A percentile compares a stretch with the other conserved stretches of the same genome.
Conservation (phyloP, 2,113 vertebrate species). For the Hemibagrus wyckioides region DNA sequence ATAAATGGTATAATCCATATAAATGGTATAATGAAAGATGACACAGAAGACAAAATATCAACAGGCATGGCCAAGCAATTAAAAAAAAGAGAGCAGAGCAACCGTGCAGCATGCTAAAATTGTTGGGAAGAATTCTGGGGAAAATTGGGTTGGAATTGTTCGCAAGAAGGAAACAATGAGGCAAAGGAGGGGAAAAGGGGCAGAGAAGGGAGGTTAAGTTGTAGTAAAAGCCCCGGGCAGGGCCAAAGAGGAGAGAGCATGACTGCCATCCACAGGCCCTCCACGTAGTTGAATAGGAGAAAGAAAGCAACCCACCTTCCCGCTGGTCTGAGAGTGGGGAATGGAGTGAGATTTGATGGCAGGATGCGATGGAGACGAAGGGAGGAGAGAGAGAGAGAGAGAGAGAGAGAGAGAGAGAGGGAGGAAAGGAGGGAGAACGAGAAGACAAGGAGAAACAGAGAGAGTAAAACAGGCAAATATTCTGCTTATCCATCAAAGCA, state of each 20-base stretch:
- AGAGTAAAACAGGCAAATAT: slow-evolving; percentile 99
- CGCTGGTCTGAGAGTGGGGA: slow-evolving; percentile 99
- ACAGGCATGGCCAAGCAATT: neutral
- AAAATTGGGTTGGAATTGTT: neutral
- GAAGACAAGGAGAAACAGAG: slow-evolving; percentile 85
- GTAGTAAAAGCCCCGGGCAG: neutral
- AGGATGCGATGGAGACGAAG: slow-evolving; percentile 90
- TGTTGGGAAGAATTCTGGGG: neutral
- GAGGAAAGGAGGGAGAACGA: slow-evolving; percentile 41
- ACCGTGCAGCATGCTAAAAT: neutral
- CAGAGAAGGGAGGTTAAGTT: slow-evolving; percentile 11
- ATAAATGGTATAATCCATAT: neutral
- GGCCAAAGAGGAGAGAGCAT: slow-evolving; percentile 69
- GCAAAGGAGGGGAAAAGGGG: neutral
- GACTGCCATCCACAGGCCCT: slow-evolving; percentile 81
- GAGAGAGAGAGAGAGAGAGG: slow-evolving; percentile 74
- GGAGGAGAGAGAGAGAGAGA: slow-evolving; percentile 80
- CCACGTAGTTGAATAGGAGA: slow-evolving; percentile 60
- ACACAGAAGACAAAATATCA: slow-evolving; percentile 14
- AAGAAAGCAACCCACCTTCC: slow-evolving; percentile 99
- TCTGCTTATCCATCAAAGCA: slow-evolving; percentile 84
- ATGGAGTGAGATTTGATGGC: slow-evolving; percentile 87
- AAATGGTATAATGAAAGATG: neutral
- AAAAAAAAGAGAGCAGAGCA: neutral
- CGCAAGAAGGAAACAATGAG: neutral